Base-by-base conservation (phyloP, 1,140 invertebrate species). In the Aplysia californica region DNA sequence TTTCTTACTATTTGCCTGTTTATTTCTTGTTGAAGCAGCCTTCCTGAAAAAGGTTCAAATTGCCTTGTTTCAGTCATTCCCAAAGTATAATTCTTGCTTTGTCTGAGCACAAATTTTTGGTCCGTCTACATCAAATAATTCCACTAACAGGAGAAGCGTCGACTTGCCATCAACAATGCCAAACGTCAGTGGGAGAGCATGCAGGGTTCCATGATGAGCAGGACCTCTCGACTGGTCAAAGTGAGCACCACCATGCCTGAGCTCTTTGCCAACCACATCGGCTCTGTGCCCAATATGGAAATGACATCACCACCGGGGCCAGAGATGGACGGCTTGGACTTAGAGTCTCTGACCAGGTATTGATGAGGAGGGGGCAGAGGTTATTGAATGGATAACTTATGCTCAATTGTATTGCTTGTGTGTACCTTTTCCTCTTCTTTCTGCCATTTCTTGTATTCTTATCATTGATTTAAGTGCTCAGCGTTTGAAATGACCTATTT, bases 111-210 rank as follows among this genome's bases (percentile, higher is more conserved):
- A n/a, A n/a, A n/a, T n/a, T n/a, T n/a, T n/a, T n/a, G n/a, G n/a
- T n/a, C n/a, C n/a, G n/a, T n/a, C n/a, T n/a, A n/a, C n/a, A n/a
- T n/a, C n/a, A n/a, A n/a, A n/a, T n/a, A n/a, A n/a, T n/a, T n/a
- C n/a, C n/a, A n/a, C n/a, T n/a, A n/a, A 15, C 75, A 90, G 88
- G 89, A 90, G 73, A 88, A 86, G 74, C 80, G 87, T 21, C 77
- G 85, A 67, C 80, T 86, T n/a, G 87, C 89, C 50, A 90, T 90
- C 36, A 87, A 84, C 82, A 89, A 89, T 80, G 89, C 88, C 31
- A 86, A 86, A 66, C 70, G 84, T 23, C 87, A 90, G n/a, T 90
- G 89, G 89, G 89, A 90, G 75, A 81, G 85, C 1, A 88, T 84
- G 81, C 87, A 89, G 75, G 86, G 86, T 0, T 81, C 84, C 0